Conservation (phyloP, 2,113 vertebrate species). For the Penelope pileata region DNA sequence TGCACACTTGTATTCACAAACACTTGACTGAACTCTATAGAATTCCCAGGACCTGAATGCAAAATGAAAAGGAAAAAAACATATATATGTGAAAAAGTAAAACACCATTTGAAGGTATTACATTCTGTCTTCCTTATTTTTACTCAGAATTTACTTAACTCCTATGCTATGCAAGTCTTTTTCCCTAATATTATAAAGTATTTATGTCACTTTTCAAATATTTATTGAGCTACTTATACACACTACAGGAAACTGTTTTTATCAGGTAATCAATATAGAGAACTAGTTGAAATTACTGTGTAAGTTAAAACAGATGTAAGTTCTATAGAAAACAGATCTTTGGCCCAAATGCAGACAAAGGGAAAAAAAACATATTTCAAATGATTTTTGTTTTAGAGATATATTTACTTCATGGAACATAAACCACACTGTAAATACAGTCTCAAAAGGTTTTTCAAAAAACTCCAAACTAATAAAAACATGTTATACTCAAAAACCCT, state of each 20-base stretch:
- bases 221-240: neutral
- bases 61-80: neutral
- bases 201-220: slow-evolving; percentile 30
- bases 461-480: neutral
- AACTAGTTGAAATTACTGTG: slow-evolving; percentile 55
- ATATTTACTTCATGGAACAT: slow-evolving; percentile 29
- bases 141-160: neutral
- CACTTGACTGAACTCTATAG: neutral
- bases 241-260: slow-evolving; percentile 26
- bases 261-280: slow-evolving; percentile 39
- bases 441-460: neutral
- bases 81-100: neutral
- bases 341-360: slow-evolving; percentile 13
- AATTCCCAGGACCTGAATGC: neutral
- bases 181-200: neutral
- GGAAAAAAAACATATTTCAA: slow-evolving; percentile 36
- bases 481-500: neutral
- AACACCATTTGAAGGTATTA: neutral
- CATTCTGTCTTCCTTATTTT: neutral
- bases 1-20: neutral
- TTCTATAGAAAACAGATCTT: slow-evolving; percentile 72
- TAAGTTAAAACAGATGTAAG: slow-evolving; percentile 64
- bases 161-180: neutral
- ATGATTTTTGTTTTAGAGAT: slow-evolving; percentile 59
- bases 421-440: slow-evolving; percentile 9